Evolutionary conservation across 2,797 vertebrate genomes (phyloP), one percentile per base, ranked within the genome.

Genomic region (Gobionotothen gibberifrons): DNA sequence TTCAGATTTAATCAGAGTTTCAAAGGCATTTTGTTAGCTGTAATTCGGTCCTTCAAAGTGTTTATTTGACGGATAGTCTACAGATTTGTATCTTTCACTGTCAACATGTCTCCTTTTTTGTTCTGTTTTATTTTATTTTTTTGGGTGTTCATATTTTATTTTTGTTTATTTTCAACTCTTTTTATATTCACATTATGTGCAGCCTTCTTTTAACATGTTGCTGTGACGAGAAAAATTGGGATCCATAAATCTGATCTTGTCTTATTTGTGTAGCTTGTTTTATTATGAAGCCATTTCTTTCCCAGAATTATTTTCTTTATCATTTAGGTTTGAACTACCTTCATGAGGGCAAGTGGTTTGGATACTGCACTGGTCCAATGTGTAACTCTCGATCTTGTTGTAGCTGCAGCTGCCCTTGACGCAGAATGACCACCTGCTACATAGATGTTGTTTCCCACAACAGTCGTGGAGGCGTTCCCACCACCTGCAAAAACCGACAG

Each of bases 341-440:
- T 94, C 94, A 87, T 95, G 94, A 0, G 57, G 94, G 93, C 90
- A 94, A 19, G 93, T 92, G 21, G 94, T 93, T 70, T 94, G 83
- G 52, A 96, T 86, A 56, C 87, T 95, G 94, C 95, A 96, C 71
- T 95, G 93, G 51, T 96, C 92, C 2, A 93, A 92, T 68, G 90
- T 93, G 85, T 95, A 96, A 36, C 88, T 94, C 87, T 96, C 94
- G 81, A 96, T 93, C 85, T 95, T 96, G 0, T 95, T 96, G 0
- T 95, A 36, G 58, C 52, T 43, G 9, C 21, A 96, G 21, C 93
- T 95, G 82, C 94, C 94, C 78, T 94, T 92, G 89, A 54, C 49
- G 60, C 22, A 36, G 36, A 95, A 85, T 96, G 94, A 68, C 95
- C 95, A 17, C 95, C 95, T 0, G 93, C 94, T 19, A 96, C 92